A percentile compares a stretch with the other conserved stretches of the same genome.
Evolutionary conservation across 2,113 vertebrate genomes (phyloP).

Genomic region (Nansenia antarctica): DNA sequence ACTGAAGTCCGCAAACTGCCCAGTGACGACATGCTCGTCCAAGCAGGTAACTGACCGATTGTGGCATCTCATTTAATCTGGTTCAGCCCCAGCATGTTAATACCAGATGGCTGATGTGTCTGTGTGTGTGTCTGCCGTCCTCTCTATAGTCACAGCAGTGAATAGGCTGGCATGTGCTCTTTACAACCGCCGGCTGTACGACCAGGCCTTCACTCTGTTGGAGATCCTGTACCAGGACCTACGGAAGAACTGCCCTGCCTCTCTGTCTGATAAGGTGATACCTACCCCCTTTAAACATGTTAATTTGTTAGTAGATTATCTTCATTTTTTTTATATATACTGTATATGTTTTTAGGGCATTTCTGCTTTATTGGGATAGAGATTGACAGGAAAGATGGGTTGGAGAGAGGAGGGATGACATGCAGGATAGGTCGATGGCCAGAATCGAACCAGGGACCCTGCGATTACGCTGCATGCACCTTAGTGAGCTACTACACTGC

Average conservation of each 20-base stretch:
- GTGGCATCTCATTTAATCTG: not conserved
- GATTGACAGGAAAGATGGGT: too few species aligned
- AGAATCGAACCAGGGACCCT: too few species aligned
- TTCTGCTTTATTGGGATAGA: too few species aligned
- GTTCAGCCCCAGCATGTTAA: not conserved
- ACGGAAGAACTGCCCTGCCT: conserved; percentile 48
- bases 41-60: conserved; percentile 74
- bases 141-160: conserved; percentile 71
- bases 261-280: conserved; percentile 79
- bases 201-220: conserved; percentile 73
- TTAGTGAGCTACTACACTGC: too few species aligned
- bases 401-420: too few species aligned
- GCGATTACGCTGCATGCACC: too few species aligned
- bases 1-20: conserved; percentile 68
- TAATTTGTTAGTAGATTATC: too few species aligned
- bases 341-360: too few species aligned
- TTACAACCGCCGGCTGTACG: conserved; percentile 78
- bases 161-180: conserved; percentile 84
- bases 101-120: not conserved
- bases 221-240: conserved; percentile 77
- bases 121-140: conserved; percentile 2
- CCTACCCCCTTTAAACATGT: too few species aligned
- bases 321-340: too few species aligned
- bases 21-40: conserved; percentile 70
- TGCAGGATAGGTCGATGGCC: too few species aligned